Percentiles rank a stretch among this genome's conserved stretches.
Conservation (phyloP, 2,888 invertebrate species). For the Cancer borealis region DNA sequence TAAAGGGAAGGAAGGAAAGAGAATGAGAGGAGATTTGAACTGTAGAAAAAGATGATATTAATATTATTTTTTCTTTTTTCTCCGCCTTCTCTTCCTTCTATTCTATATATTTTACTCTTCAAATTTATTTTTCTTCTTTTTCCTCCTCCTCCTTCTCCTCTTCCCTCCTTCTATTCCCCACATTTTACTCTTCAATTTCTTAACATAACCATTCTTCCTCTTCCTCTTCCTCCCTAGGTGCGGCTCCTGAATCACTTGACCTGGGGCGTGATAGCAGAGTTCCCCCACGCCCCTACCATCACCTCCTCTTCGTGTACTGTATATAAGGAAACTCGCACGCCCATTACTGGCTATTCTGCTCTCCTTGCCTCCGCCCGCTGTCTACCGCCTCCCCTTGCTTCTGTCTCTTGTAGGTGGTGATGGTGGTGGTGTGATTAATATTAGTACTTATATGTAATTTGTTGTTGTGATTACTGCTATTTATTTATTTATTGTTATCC, state of each 20-base stretch:
- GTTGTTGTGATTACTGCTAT: too few relatives aligned
- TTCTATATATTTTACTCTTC: not conserved
- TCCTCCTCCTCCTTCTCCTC: not conserved
- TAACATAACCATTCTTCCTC: not conserved
- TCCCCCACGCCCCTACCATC: constrained; percentile 78
- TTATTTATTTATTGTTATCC: too few relatives aligned
- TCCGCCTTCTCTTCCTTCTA: not conserved
- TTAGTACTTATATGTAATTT: too few relatives aligned
- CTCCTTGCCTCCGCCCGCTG: constrained; percentile 64
- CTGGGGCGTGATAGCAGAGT: constrained; percentile 80
- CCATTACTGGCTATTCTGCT: constrained; percentile 68
- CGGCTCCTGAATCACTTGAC: constrained; percentile 80
- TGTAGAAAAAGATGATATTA: not conserved
- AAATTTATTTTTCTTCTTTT: not conserved
- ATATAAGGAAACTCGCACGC: constrained; percentile 56
- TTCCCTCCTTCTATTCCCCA: not conserved
- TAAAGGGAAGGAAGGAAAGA: not conserved
- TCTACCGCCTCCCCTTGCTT: constrained; percentile 58
- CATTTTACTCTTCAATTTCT: not conserved
- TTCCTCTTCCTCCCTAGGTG: constrained; percentile 77
- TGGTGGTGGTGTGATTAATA: not conserved
- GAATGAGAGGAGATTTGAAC: not conserved
- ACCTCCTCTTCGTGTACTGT: constrained; percentile 27
- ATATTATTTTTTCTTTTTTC: not conserved
- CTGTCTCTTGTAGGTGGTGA: constrained; percentile 44